Percentiles rank a stretch among this genome's conserved stretches.
These are phyloP conservation scores for Ips nitidus DNA, from an alignment of 1,140 invertebrate species.

Conservation along the genomic window DNA sequence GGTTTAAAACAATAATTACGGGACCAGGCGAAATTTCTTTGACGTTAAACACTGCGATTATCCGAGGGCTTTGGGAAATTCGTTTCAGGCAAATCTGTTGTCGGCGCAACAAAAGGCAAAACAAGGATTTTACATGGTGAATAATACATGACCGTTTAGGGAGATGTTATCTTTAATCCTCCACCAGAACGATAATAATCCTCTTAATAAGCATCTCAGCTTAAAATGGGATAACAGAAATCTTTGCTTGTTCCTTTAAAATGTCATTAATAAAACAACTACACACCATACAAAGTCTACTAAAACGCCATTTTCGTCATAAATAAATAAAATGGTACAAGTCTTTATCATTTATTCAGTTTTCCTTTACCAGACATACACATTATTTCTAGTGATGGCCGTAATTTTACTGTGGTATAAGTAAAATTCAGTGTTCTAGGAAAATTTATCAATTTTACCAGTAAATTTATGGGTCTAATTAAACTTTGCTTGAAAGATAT, in stretches of 20 bases:
- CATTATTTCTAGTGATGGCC: too few relatives aligned
- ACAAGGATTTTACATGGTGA: slow-evolving; percentile 15
- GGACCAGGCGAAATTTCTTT: slow-evolving; percentile 7
- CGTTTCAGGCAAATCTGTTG: slow-evolving; percentile 11
- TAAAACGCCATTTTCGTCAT: too few relatives aligned
- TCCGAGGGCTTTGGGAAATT: slow-evolving; percentile 15
- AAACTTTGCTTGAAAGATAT: too few relatives aligned
- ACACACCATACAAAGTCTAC: too few relatives aligned
- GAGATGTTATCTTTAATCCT: slow-evolving; percentile 9
- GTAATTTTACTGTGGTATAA: too few relatives aligned
- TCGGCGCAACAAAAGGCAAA: slow-evolving; percentile 5
- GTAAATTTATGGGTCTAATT: too few relatives aligned
- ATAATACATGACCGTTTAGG: slow-evolving; percentile 10
- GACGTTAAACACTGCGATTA: slow-evolving; percentile 10
- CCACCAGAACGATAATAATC: slow-evolving; percentile 4
- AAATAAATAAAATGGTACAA: too few relatives aligned
- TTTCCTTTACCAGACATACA: too few relatives aligned
- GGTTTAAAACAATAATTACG: background rate
- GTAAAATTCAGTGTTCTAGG: too few relatives aligned
- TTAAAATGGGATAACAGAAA: slow-evolving; percentile 7
- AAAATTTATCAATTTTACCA: too few relatives aligned
- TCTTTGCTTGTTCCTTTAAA: background rate
- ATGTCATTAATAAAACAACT: too few relatives aligned
- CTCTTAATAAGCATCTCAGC: slow-evolving; percentile 4
- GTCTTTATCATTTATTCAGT: too few relatives aligned